Conservation (phyloP, 2,888 invertebrate species). For the Pyralis farinalis region DNA sequence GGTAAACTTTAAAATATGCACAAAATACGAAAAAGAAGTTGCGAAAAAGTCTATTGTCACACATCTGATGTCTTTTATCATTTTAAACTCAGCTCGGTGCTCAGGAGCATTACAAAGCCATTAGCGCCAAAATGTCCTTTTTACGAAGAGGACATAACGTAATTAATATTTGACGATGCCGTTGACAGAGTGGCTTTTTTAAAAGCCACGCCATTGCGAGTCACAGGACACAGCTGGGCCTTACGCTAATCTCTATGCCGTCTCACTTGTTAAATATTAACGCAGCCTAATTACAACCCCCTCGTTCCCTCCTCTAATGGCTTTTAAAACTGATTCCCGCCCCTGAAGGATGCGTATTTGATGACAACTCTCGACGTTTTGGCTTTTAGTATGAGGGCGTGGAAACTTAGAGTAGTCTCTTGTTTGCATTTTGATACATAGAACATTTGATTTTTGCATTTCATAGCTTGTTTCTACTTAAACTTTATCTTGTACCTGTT, state of each 20-base stretch:
- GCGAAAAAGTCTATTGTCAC: slow-evolving; percentile 4
- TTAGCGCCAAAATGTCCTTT: slow-evolving; percentile 47
- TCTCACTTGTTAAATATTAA: slow-evolving; percentile 81
- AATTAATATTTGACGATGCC: slow-evolving; percentile 71
- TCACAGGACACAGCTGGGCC: slow-evolving; percentile 67
- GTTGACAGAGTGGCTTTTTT: slow-evolving; percentile 68
- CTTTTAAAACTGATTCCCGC: slow-evolving; percentile 80
- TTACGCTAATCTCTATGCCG: slow-evolving; percentile 68
- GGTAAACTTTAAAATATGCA: too few species aligned
- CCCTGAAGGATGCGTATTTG: slow-evolving; percentile 77
- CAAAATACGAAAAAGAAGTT: slow-evolving; percentile 2
- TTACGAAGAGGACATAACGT: slow-evolving; percentile 40
- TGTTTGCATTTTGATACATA: slow-evolving; percentile 21
- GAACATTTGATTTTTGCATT: slow-evolving; percentile 11
- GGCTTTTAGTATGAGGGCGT: slow-evolving; percentile 39
- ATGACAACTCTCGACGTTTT: slow-evolving; percentile 72
- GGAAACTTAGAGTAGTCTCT: slow-evolving; percentile 15
- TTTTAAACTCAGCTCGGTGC: slow-evolving; percentile 19
- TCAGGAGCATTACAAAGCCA: slow-evolving; percentile 45
- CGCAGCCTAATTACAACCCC: slow-evolving; percentile 75
- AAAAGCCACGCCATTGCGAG: slow-evolving; percentile 39
- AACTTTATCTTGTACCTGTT: background rate
- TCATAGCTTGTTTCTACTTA: slow-evolving; percentile 12
- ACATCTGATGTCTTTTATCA: slow-evolving; percentile 14
- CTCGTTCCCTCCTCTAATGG: slow-evolving; percentile 67